Evolutionary conservation across 2,113 vertebrate species (phyloP), one percentile per base, ranked within the genome.

Genomic region (Ranitomeya imitator): DNA sequence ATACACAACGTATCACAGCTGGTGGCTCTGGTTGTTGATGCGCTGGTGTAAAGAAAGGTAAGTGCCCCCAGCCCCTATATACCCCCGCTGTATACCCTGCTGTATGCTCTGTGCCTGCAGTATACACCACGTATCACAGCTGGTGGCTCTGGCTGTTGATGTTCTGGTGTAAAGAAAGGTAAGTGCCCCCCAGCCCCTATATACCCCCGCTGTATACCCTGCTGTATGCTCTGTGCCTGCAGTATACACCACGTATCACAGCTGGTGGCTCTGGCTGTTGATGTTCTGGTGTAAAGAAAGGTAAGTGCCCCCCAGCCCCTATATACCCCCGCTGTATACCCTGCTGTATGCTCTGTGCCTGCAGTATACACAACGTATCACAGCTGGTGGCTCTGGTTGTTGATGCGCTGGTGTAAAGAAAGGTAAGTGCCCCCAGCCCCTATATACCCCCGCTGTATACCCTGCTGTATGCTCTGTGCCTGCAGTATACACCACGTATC

Each of bases 41-140:
- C 5, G 37, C 5, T 45, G 37, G 95, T 99, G 55, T 97, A 99
- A 90, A 97, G 96, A 90, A 99, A 98, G 97, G 98, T 97, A 93
- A 13, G 13, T 12, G 10, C 63, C n/a, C 23, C 10, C 3, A 45
- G 37, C 37, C 37, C 37, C 37, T 45, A 45, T 45, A 45, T 45
- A 45, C 37, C 37, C n/a, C 37, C 37, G 15, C 18, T 31, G 9
- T 73, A 15, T 37, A 6, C 26, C 69, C 69, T 26, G 14, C 2
- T 31, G 11, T 26, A 31, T 2, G 26, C 16, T 18, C 15, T 8
- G 7, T 67, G 0, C 7, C 63, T 67, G 21, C 63, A 67, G 6
- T 45, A 45, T 45, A 45, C 37, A 19, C 6, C 14, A 8, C 6
- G 9, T n/a, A 67, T 67, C 16, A 9, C 1, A 67, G 16, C 9